Conservation (phyloP, 2,888 invertebrate species). For the Drosophila mimetica region DNA sequence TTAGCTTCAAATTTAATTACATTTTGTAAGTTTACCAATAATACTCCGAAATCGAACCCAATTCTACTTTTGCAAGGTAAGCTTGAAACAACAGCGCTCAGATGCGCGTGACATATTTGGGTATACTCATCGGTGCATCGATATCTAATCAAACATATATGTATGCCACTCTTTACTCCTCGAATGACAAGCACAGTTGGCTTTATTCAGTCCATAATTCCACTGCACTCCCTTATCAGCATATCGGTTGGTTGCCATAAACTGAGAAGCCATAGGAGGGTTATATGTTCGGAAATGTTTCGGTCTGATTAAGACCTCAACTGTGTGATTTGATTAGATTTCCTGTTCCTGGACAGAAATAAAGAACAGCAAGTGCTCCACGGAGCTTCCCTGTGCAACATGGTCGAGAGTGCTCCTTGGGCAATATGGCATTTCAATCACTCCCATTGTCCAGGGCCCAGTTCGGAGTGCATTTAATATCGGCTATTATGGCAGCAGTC, state of each 20-base stretch:
- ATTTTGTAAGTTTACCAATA: no score
- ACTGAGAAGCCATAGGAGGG: background rate
- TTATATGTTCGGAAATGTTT: conserved; percentile 9
- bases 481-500: conserved; percentile 56
- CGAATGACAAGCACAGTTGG: background rate
- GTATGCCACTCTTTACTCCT: no score
- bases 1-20: no score
- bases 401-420: conserved; percentile 19
- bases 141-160: no score
- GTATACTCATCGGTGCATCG: no score
- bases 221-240: conserved; percentile 8
- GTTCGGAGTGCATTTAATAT: conserved; percentile 68
- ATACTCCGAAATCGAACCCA: no score
- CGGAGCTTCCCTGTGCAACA: conserved; percentile 3
- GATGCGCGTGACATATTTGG: no score
- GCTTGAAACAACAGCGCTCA: no score
- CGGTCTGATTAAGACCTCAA: conserved; percentile 18
- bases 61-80: no score
- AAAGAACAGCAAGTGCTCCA: background rate
- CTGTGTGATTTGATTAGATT: conserved; percentile 37
- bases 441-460: conserved; percentile 57
- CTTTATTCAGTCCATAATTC: background rate
- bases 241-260: background rate
- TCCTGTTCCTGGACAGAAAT: conserved; percentile 9
- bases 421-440: conserved; percentile 63